These are phyloP conservation scores for Pristionchus entomophagus DNA, from an alignment of 2,888 invertebrate genomes.

Conservation along the genomic window DNA sequence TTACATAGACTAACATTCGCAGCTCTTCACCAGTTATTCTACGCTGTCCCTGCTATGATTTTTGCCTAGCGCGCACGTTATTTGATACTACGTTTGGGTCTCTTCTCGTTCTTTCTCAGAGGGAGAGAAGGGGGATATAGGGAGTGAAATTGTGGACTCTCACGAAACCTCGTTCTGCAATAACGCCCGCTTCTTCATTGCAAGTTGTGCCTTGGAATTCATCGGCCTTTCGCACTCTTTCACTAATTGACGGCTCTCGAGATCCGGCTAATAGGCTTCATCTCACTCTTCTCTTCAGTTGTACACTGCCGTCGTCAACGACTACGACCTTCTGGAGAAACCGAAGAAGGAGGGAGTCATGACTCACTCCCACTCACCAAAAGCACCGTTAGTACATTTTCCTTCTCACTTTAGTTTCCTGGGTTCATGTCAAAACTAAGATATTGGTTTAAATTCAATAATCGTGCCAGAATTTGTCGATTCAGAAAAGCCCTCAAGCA, in stretches of 20 bases:
- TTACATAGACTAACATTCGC: too few relatives aligned
- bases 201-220: background rate
- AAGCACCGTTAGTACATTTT: background rate
- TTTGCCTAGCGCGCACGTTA: background rate
- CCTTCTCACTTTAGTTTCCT: background rate
- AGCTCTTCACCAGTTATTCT: background rate
- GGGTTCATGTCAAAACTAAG: background rate
- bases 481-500: constrained; percentile 44
- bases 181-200: background rate
- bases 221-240: background rate
- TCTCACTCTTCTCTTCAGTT: constrained; percentile 48
- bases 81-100: background rate
- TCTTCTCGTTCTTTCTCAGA: background rate
- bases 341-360: constrained; percentile 47
- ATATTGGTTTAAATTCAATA: background rate
- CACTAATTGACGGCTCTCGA: background rate
- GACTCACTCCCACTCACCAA: constrained; percentile 24
- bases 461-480: background rate
- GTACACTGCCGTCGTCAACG: constrained; percentile 54
- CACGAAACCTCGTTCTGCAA: background rate
- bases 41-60: background rate
- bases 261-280: constrained; percentile 8
- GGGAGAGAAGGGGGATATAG: background rate
- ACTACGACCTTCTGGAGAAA: constrained; percentile 56
- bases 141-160: background rate